Evolutionary conservation across 2,888 invertebrate genomes (phyloP).

Genomic region (Lasiommata megera): DNA sequence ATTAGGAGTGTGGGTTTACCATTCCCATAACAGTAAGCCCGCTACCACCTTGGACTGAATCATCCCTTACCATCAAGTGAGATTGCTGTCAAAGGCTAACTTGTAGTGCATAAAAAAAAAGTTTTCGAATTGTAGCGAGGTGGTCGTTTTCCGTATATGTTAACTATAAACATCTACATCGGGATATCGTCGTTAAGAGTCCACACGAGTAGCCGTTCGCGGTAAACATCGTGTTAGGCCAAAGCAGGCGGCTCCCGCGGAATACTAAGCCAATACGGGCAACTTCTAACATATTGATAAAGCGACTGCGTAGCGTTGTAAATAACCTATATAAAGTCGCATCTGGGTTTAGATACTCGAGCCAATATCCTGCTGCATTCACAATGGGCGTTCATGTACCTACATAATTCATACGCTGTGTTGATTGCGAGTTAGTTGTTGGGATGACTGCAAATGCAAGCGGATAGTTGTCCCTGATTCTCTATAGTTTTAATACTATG

Average conservation of each 20-base stretch:
- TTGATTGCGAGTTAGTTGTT: conserved; percentile 4
- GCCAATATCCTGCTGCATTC: conserved; percentile 15
- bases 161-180: too few species aligned
- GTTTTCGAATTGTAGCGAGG: too few species aligned
- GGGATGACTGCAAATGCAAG: not conserved
- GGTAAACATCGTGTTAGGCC: conserved; percentile 7
- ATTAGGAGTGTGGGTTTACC: too few species aligned
- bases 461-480: too few species aligned
- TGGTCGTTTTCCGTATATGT: too few species aligned
- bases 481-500: too few species aligned
- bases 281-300: conserved; percentile 5
- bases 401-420: conserved; percentile 1
- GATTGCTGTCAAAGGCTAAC: too few species aligned
- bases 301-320: conserved; percentile 9
- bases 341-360: conserved; percentile 10
- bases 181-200: conserved; percentile 1
- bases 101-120: too few species aligned
- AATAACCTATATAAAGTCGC: conserved; percentile 13
- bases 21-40: too few species aligned
- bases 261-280: conserved; percentile 2
- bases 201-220: conserved; percentile 3
- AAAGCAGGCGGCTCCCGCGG: not conserved
- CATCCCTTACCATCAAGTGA: too few species aligned
- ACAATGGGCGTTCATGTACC: conserved; percentile 1
- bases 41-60: too few species aligned